Evolutionary conservation across 2,113 vertebrate species (phyloP), one percentile per base, ranked within the genome.

Genomic region (Pleuronectes platessa): DNA sequence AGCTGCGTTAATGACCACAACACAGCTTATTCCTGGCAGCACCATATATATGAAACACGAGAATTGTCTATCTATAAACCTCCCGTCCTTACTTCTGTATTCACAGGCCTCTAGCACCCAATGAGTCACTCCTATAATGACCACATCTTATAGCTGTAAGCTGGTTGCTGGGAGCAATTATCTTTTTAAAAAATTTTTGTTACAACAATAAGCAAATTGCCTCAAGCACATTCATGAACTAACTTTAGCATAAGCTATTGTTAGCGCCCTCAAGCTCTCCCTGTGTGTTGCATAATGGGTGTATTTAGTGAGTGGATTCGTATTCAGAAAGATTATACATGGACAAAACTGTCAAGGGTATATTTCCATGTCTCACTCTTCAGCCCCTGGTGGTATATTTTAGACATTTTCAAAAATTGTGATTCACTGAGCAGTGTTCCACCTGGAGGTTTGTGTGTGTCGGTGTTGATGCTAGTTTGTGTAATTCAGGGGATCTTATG

Each of bases 361-460:
- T 20, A 12, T 26, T 77, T 67, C 51, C 27, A 65, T 70, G 13
- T 60, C n/a, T 47, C 53, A 17, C 23, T 47, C 26, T 61, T 55
- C 15, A 23, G 31, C 6, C 31, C 31, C 64, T 37, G 20, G 0
- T 35, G 17, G 62, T 18, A 0, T n/a, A 31, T 60, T 24, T 14
- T 1, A 5, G 20, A 1, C 61, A 42, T 60, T 62, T 58, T 58
- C 31, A 10, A 0, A 5, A 31, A 31, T 7, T 7, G 21, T 17
- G 27, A 42, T 55, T 56, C 8, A 51, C 0, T 47, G 26, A 73
- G 47, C 47, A 42, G 42, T 9, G 23, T 3, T 23, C 11, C 2
- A 11, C 42, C 23, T 62, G 64, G 79, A 31, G 31, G 10, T 42
- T 13, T 65, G 26, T 31, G 18, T 40, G 7, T 56, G 53, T 20